Conservation (phyloP, 2,797 vertebrate genomes). For the Cirrhinus mrigala region DNA sequence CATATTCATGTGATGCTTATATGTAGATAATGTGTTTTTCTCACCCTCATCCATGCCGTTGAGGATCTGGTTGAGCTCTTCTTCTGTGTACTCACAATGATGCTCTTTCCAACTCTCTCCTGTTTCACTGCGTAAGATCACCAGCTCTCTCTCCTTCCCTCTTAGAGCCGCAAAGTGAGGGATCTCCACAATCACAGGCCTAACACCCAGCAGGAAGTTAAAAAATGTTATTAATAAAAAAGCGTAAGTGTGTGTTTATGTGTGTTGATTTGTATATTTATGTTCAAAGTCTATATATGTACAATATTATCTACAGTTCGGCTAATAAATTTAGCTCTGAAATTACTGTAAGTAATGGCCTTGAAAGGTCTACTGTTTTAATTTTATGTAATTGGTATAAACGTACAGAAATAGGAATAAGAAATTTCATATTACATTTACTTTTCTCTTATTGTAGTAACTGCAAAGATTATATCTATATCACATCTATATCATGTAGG, state of each 20-base stretch:
- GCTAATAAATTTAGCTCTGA: neutral
- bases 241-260: neutral
- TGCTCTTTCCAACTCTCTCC: constrained; percentile 99
- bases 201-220: constrained; percentile 72
- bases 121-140: constrained; percentile 95
- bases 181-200: constrained; percentile 98
- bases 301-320: neutral
- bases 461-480: neutral
- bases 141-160: constrained; percentile 94
- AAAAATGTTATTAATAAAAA: neutral
- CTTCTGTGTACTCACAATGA: constrained; percentile 93
- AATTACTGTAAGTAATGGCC: neutral
- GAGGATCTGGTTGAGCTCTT: constrained; percentile 95
- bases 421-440: neutral
- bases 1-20: neutral
- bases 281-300: neutral
- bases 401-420: neutral
- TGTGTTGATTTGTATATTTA: neutral
- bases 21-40: constrained; percentile 30
- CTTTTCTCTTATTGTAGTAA: neutral
- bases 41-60: constrained; percentile 98
- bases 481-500: neutral
- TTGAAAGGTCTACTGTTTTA: neutral
- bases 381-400: neutral
- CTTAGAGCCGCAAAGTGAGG: constrained; percentile 97